These are phyloP conservation scores for Actinia tenebrosa DNA, from an alignment of 64 coral and sea anemone genomes.

Conservation along the genomic window DNA sequence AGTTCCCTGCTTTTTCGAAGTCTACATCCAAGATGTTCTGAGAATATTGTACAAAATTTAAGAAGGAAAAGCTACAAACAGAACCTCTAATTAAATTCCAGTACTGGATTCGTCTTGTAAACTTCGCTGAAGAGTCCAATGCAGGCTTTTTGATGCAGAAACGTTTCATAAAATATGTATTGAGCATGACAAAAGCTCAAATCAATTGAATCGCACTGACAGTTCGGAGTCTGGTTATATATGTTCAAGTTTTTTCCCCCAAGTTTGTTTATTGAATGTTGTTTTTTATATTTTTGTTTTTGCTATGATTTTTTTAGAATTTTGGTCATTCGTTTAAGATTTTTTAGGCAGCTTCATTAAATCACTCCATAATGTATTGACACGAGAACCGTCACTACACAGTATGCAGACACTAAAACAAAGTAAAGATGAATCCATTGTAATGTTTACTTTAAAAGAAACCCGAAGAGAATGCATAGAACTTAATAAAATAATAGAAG, in stretches of 20 bases:
- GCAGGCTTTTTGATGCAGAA: background rate
- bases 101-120: background rate
- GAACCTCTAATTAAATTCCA: no score
- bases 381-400: background rate
- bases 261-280: background rate
- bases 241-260: background rate
- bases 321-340: background rate
- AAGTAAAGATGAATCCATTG: background rate
- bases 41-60: no score
- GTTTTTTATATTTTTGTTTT: background rate
- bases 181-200: background rate
- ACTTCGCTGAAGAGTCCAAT: background rate
- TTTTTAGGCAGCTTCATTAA: background rate
- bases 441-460: background rate
- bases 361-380: background rate
- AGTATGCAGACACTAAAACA: background rate
- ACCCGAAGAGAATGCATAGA: background rate
- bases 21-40: no score
- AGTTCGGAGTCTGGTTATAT: no score
- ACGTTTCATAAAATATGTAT: background rate
- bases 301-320: background rate
- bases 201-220: background rate
- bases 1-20: no score
- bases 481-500: background rate
- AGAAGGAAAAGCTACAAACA: no score